phyloP scores from a whole-genome alignment of 2,113 vertebrate species.

The Baryphthengus martii region DNA sequence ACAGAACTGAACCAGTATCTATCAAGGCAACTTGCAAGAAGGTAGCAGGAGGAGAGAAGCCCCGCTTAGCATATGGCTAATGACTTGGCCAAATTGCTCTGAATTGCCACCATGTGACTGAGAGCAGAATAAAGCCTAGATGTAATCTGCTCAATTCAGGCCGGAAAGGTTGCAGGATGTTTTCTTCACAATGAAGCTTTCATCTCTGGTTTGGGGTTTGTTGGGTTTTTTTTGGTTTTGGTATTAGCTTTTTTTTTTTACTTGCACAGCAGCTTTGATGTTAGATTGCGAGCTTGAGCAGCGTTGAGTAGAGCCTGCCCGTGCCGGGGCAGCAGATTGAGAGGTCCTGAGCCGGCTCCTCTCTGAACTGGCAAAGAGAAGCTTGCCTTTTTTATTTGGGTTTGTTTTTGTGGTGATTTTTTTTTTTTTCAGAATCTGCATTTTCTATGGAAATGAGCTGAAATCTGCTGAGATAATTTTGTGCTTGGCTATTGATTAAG shows the following conservation, averaged over 20 bases:
- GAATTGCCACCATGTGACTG: background rate
- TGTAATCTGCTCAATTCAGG: background rate
- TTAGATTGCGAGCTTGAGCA: fast-evolving
- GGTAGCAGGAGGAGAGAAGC: background rate
- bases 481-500: background rate
- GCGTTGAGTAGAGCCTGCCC: background rate
- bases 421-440: background rate
- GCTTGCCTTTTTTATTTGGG: background rate
- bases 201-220: background rate
- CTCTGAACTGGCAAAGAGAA: background rate
- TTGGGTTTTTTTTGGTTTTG: background rate
- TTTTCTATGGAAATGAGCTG: background rate
- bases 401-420: background rate
- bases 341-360: background rate
- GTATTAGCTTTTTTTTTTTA: no score
- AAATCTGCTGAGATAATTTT: background rate
- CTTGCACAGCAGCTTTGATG: background rate
- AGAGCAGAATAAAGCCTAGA: background rate
- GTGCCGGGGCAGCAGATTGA: fast-evolving
- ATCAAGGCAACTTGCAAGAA: background rate
- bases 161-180: background rate
- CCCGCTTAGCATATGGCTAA: background rate
- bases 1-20: background rate
- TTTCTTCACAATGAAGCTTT: conserved; percentile 1
- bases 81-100: background rate